These are phyloP conservation scores for Ophioderma brevispina DNA, from an alignment of 35 echinoderm and acorn worm genomes.

Conservation along the genomic window DNA sequence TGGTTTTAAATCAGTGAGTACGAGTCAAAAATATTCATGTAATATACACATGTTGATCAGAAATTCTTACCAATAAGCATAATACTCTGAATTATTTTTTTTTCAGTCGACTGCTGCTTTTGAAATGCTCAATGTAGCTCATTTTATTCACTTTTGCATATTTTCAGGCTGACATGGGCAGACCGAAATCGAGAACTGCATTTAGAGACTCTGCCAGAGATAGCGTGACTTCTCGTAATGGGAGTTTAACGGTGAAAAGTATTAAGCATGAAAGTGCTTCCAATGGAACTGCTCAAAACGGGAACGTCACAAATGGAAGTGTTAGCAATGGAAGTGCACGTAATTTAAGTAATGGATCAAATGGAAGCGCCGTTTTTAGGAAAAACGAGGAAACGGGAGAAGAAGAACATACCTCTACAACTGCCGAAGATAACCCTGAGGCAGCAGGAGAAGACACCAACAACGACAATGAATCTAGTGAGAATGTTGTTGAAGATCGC, in stretches of 20 bases:
- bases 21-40: too few species aligned
- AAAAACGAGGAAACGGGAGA: constrained; percentile 88
- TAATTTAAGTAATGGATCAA: neutral
- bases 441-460: neutral
- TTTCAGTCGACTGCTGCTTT: too few species aligned
- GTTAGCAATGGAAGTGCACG: neutral
- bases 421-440: neutral
- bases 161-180: neutral
- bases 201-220: neutral
- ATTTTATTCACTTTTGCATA: neutral
- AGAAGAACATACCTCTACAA: constrained; percentile 31
- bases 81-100: too few species aligned
- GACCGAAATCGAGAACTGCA: neutral
- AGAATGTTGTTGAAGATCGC: constrained; percentile 42
- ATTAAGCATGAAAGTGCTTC: neutral
- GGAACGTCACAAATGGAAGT: neutral
- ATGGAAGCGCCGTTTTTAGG: constrained; percentile 16
- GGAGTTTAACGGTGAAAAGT: neutral
- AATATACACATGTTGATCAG: too few species aligned
- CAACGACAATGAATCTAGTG: neutral
- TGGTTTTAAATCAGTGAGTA: too few species aligned
- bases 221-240: neutral
- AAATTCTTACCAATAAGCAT: too few species aligned
- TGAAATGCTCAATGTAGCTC: too few species aligned
- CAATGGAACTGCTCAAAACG: neutral